Evolutionary conservation across 92 coral and sea anemone species (phyloP).

Genomic region (Umimayanthus kanabou): DNA sequence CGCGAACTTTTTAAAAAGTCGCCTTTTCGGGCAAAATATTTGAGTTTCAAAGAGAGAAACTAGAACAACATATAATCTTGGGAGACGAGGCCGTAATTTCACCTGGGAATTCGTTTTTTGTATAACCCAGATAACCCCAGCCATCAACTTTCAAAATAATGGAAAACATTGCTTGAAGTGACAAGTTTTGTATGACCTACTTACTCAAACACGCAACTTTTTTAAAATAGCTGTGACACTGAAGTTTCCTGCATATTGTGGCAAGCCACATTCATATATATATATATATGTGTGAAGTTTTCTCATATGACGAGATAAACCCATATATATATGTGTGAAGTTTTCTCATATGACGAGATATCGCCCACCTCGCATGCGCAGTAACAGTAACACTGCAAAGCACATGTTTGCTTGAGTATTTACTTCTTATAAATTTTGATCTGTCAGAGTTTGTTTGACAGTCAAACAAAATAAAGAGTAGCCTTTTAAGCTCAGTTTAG

Average conservation of each 20-base stretch:
- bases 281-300: no score
- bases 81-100: no score
- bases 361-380: background rate
- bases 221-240: background rate
- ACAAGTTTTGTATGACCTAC: background rate
- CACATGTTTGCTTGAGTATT: background rate
- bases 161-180: no score
- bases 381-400: background rate
- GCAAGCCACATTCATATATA: background rate
- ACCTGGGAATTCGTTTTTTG: no score
- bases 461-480: background rate
- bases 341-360: background rate
- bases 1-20: no score
- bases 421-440: background rate
- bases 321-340: no score
- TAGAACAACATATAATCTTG: no score
- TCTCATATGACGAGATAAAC: background rate
- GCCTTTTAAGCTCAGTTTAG: background rate
- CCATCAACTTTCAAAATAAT: no score
- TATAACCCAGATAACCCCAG: no score
- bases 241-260: background rate
- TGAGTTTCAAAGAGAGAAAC: no score
- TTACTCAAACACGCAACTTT: background rate
- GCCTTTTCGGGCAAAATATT: no score
- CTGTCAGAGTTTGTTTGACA: conserved; percentile 6